A percentile compares a stretch with the other conserved stretches of the same genome.
These are phyloP conservation scores for Vanessa atalanta DNA, from an alignment of 1,140 invertebrate genomes.

Conservation along the genomic window DNA sequence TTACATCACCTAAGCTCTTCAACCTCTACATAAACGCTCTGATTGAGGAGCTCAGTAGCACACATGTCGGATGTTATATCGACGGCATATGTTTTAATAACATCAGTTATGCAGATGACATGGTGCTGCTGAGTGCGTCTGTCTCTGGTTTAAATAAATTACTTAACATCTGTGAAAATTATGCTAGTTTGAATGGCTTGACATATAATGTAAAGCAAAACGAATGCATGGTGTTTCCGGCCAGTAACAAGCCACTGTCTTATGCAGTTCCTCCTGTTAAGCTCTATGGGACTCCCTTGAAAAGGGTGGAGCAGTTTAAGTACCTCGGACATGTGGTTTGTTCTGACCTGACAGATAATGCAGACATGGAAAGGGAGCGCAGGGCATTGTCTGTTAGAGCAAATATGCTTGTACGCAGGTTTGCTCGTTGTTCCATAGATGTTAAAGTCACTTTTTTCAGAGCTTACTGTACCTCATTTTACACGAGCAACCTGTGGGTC, in stretches of 20 bases:
- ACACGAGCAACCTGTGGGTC: conserved; percentile 18
- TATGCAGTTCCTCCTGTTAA: neutral
- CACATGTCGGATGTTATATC: conserved; percentile 13
- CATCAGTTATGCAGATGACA: conserved; percentile 25
- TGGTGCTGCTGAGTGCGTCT: conserved; percentile 21
- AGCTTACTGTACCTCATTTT: conserved; percentile 17
- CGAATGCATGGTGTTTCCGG: conserved; percentile 14
- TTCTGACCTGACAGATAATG: conserved; percentile 7
- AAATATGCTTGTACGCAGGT: conserved; percentile 21
- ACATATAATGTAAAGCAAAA: conserved; percentile 11
- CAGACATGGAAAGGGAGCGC: conserved; percentile 7
- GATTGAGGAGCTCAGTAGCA: conserved; percentile 20
- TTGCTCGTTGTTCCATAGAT: conserved; percentile 9
- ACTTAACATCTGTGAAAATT: conserved; percentile 11
- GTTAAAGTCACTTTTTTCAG: conserved; percentile 22
- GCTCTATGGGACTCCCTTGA: neutral
- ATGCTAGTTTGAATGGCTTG: conserved; percentile 8
- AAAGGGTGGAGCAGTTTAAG: neutral
- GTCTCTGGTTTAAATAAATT: conserved; percentile 8
- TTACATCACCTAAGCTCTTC: conserved; percentile 23
- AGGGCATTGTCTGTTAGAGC: conserved; percentile 19
- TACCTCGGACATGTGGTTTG: conserved; percentile 10
- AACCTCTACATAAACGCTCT: conserved; percentile 20
- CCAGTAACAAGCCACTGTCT: neutral
- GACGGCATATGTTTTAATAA: conserved; percentile 17